A percentile compares a stretch with the other conserved stretches of the same genome.
These are phyloP conservation scores for Rhagonycha lutea DNA, from an alignment of 2,888 invertebrate species.

Conservation along the genomic window DNA sequence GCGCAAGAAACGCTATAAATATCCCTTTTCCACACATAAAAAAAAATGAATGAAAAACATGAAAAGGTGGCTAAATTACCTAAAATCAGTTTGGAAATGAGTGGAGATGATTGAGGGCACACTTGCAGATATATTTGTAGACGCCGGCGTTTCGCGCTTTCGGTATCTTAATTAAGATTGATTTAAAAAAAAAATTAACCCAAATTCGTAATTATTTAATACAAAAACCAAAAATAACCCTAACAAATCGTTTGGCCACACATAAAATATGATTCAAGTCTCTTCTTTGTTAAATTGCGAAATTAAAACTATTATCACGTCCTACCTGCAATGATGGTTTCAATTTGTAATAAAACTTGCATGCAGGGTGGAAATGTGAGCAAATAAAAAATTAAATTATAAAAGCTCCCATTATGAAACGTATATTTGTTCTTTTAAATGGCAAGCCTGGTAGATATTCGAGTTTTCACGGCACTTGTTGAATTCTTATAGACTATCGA, in stretches of 20 bases:
- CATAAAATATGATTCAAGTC: background rate
- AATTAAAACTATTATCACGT: constrained; percentile 23
- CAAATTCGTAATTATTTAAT: background rate
- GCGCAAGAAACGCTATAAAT: background rate
- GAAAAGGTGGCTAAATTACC: background rate
- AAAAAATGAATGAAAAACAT: background rate
- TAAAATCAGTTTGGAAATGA: background rate
- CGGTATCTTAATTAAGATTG: background rate
- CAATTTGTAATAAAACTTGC: constrained; percentile 27
- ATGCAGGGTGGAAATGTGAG: background rate
- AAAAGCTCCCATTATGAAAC: background rate
- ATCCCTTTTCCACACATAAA: background rate
- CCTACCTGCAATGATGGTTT: constrained; percentile 12
- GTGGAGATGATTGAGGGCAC: background rate
- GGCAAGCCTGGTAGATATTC: constrained; percentile 18
- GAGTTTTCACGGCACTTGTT: constrained; percentile 37
- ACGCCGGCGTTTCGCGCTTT: background rate
- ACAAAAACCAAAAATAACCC: background rate
- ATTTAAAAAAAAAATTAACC: background rate
- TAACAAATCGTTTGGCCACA: background rate
- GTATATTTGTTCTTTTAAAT: background rate
- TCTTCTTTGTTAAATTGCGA: constrained; percentile 7
- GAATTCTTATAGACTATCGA: constrained; percentile 32
- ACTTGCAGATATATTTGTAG: background rate
- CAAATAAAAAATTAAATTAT: background rate